Base-by-base conservation (phyloP, 2,888 invertebrate species). In the Drosophila dives region DNA sequence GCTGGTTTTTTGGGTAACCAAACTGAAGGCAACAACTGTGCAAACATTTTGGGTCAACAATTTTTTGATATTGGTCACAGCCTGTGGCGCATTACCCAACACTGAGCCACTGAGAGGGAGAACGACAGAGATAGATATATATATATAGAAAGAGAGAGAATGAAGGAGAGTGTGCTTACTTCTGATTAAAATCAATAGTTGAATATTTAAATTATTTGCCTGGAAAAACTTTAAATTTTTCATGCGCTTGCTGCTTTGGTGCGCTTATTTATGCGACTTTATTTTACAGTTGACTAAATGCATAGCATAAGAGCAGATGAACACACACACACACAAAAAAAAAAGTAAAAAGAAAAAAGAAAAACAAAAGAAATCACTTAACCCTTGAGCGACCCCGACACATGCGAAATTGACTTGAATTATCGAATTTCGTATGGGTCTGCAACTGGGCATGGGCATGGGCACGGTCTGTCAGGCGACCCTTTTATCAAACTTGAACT, bases 331-430 rank as follows among this genome's bases (percentile, higher is more conserved):
- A 49, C 42, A 42, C 50, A 33, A 32, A 55, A 48, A 32, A 58
- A 60, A 65, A 68, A 45, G 45, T 48, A 42, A 51, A 33, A 32
- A 55, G 49, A 34, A 58, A 60, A 65, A 68, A 56, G 33, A 55
- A 69, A 85, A 82, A 82, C 72, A 72, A 84, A 79, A 83, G 83
- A 86, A 88, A 86, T 88, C 85, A 79, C 85, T 88, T 86, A 86
- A 86, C 85, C 88, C 83, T 86, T 86, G 88, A 77, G 75, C 86
- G 72, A 86, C 78, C 86, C 75, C 86, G 81, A 86, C 81, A 86
- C 84, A 84, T 86, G 77, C 83, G 80, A 81, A 86, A 84, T 84
- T 80, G 85, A 84, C 87, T 84, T 87, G 86, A 84, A 84, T 84
- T 84, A 81, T 84, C 84, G 84, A 86, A 84, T 86, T 86, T 81